Evolutionary conservation across 2,797 vertebrate species (phyloP).

Genomic region (Tokudaia muenninki): DNA sequence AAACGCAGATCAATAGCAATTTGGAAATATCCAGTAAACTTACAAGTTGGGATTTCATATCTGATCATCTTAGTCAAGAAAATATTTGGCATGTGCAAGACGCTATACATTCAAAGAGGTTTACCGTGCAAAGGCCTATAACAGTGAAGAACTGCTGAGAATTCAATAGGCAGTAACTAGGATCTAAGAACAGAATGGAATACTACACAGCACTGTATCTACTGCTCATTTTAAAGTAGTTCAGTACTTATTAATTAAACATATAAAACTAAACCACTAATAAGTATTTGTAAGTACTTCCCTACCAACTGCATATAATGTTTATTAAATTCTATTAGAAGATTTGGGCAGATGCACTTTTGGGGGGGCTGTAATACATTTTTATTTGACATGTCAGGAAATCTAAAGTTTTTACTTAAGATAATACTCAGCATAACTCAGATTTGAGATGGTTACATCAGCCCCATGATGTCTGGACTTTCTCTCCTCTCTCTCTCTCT

Average conservation of each 20-base stretch:
- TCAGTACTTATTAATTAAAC: neutral
- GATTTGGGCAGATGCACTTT: neutral
- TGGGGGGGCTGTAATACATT: neutral
- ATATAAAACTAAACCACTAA: neutral
- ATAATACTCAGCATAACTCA: neutral
- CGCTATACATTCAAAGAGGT: neutral
- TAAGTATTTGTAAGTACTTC: neutral
- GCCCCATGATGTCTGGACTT: rapidly evolving
- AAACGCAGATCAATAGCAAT: neutral
- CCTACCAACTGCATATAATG: neutral
- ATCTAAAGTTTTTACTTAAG: neutral
- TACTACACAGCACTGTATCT: neutral
- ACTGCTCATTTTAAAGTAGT: neutral
- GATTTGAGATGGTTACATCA: neutral
- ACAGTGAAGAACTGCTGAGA: neutral
- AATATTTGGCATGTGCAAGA: neutral
- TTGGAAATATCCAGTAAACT: neutral
- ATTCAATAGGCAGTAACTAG: neutral
- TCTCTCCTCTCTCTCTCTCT: no score
- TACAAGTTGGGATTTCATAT: neutral
- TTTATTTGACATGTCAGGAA: slow-evolving; percentile 13
- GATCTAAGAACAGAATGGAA: neutral
- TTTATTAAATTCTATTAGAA: slow-evolving; percentile 27
- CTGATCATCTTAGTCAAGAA: slow-evolving; percentile 10
- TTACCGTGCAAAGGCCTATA: neutral